Conservation (phyloP, 2,113 vertebrate species). For the Orycteropus afer region DNA sequence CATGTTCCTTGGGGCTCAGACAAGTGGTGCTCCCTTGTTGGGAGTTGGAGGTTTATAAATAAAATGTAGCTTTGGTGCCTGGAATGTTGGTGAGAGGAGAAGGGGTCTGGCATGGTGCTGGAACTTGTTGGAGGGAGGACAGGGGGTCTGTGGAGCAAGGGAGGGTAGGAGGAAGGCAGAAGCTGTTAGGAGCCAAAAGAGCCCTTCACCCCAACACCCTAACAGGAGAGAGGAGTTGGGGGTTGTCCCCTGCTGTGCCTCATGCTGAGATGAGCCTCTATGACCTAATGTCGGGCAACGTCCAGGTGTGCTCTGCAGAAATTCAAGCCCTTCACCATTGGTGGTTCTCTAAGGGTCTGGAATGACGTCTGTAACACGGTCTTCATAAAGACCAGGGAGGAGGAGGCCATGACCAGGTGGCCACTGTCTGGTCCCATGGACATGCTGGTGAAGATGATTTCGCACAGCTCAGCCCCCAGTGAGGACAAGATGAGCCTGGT, state of each 20-base stretch:
- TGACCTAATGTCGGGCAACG: accelerated
- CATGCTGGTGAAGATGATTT: slow-evolving; percentile 66
- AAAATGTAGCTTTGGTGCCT: too few species aligned
- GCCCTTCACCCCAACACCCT: accelerated
- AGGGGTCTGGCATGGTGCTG: not conserved
- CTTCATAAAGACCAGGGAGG: accelerated
- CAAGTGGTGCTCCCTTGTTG: too few species aligned
- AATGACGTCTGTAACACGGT: not conserved
- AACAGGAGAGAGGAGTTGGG: accelerated
- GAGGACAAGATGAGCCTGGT: slow-evolving; percentile 79
- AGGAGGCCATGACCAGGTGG: slow-evolving; percentile 26
- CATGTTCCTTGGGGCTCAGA: not conserved
- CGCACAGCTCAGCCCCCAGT: not conserved
- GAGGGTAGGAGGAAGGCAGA: not conserved
- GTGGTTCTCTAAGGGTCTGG: slow-evolving; percentile 19
- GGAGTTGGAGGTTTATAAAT: not conserved
- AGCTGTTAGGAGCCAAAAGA: not conserved
- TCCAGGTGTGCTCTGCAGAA: slow-evolving; percentile 75
- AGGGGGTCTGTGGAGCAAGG: accelerated
- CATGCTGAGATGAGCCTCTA: accelerated
- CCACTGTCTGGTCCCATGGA: accelerated
- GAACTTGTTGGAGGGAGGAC: not conserved
- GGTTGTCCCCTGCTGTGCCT: accelerated
- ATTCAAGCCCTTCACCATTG: slow-evolving; percentile 13
- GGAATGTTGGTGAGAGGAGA: accelerated